A percentile compares a stretch with the other conserved stretches of the same genome.
These are phyloP conservation scores for Seriola rivoliana DNA, from an alignment of 2,113 vertebrate species.

Conservation along the genomic window DNA sequence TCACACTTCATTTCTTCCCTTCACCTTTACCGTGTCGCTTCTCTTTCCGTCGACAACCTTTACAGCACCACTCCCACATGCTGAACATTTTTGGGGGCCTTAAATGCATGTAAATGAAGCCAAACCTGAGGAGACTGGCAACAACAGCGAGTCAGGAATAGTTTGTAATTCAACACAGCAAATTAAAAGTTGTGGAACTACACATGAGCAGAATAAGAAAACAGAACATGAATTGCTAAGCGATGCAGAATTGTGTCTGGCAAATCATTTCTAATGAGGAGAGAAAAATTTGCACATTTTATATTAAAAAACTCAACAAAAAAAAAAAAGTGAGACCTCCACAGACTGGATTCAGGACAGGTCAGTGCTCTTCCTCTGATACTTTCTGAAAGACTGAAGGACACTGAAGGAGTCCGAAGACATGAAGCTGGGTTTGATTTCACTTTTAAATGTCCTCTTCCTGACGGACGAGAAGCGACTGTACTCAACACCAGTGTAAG, in stretches of 20 bases:
- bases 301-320: not conserved
- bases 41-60: not conserved
- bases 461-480: not conserved
- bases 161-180: slow-evolving; percentile 10
- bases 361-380: not conserved
- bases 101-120: not conserved
- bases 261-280: not conserved
- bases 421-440: too few species aligned
- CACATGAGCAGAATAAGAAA: slow-evolving; percentile 4
- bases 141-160: too few species aligned
- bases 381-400: slow-evolving; percentile 22
- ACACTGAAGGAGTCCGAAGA: not conserved
- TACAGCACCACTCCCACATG: not conserved
- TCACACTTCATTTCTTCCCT: slow-evolving; percentile 10
- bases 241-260: not conserved
- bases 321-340: too few species aligned
- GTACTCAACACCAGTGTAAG: not conserved
- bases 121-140: not conserved
- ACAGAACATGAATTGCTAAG: not conserved
- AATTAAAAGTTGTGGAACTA: not conserved
- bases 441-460: not conserved
- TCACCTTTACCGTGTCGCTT: not conserved
- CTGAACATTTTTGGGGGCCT: not conserved
- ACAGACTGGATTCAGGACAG: not conserved
- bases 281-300: not conserved